These are phyloP conservation scores for Delia radicum DNA, from an alignment of 1,140 invertebrate genomes.

Conservation along the genomic window DNA sequence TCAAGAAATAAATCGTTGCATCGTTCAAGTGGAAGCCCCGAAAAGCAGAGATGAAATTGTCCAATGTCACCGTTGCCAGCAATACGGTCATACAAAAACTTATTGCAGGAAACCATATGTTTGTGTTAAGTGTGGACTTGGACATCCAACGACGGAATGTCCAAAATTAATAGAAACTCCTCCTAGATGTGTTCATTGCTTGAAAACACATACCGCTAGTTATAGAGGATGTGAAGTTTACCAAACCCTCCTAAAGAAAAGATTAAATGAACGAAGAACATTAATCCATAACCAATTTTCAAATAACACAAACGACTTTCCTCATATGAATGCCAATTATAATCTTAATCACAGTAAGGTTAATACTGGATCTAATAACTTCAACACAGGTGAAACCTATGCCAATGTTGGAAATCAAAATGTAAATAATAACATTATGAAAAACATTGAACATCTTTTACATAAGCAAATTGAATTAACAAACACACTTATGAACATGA, in stretches of 20 bases:
- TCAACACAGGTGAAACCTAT: too few species aligned
- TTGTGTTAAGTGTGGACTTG: conserved; percentile 51
- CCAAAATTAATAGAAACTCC: conserved; percentile 30
- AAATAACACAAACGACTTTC: neutral
- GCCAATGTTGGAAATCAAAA: too few species aligned
- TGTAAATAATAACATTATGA: neutral
- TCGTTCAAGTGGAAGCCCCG: conserved; percentile 43
- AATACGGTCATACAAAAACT: conserved; percentile 50
- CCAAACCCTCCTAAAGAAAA: conserved; percentile 30
- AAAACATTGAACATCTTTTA: conserved; percentile 2
- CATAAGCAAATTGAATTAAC: too few species aligned
- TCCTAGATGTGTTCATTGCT: conserved; percentile 47
- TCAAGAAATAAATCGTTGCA: conserved; percentile 40
- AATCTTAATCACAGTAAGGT: neutral
- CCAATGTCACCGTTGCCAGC: conserved; percentile 51
- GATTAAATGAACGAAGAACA: neutral
- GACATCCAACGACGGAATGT: conserved; percentile 42
- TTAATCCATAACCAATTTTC: neutral
- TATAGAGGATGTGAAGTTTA: conserved; percentile 48
- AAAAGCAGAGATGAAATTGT: conserved; percentile 37
- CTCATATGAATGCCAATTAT: neutral
- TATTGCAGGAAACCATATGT: conserved; percentile 40
- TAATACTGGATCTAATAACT: too few species aligned
- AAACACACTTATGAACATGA: conserved; percentile 26
- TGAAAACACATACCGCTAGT: conserved; percentile 49